Evolutionary conservation across 2,888 invertebrate species (phyloP).

Genomic region (Dicyrtoma fusca): DNA sequence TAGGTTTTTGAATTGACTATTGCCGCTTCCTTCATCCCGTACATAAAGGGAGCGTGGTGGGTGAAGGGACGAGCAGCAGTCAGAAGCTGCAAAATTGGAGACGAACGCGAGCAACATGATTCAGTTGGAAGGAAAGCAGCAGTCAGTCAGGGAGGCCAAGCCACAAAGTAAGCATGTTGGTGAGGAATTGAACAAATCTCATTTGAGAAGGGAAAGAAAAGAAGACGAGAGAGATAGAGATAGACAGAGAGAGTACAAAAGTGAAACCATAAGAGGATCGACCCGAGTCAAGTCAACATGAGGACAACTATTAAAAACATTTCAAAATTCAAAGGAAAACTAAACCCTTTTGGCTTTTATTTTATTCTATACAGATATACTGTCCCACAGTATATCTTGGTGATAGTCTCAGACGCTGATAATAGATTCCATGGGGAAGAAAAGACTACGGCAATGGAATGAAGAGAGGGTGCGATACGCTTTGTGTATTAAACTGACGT

Average conservation of each 20-base stretch:
- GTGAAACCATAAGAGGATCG: conserved; percentile 2
- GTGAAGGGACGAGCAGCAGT: no score
- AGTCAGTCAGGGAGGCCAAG: no score
- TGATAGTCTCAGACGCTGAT: neutral
- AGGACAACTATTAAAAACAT: conserved; percentile 27
- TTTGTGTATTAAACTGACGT: neutral
- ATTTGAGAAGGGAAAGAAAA: no score
- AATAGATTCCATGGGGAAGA: neutral
- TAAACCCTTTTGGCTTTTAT: neutral
- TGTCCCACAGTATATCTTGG: neutral
- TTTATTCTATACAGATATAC: neutral
- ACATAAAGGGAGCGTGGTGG: no score
- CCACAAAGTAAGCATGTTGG: no score
- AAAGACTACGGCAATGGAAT: neutral
- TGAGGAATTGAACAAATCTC: no score
- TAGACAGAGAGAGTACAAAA: neutral
- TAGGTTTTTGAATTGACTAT: conserved; percentile 41
- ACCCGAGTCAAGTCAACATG: conserved; percentile 9
- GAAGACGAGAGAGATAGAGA: no score
- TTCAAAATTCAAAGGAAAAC: conserved; percentile 14
- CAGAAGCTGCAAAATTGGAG: no score
- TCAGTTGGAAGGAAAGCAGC: no score
- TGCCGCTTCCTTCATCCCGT: no score
- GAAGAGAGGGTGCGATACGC: neutral
- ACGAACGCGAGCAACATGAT: no score